phyloP scores from a whole-genome alignment of 2,797 vertebrate species.

The Hippocampus kuda region DNA sequence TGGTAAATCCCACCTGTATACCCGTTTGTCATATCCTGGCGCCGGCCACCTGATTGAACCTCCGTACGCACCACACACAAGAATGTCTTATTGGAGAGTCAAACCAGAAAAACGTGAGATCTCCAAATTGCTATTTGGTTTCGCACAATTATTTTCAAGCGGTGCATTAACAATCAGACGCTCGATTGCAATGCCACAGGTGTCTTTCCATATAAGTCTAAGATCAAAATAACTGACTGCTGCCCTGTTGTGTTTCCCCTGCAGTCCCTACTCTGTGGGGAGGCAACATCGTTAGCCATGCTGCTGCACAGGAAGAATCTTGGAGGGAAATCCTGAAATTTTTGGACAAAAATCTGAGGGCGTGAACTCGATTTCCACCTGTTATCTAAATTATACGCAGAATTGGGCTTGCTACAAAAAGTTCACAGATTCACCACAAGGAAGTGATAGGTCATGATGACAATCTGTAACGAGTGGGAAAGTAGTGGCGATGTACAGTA shows the following conservation, averaged over 20 bases:
- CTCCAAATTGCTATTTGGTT: not conserved
- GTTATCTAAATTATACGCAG: not conserved
- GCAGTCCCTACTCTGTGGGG: constrained; percentile 63
- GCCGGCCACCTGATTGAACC: constrained; percentile 77
- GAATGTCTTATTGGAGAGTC: constrained; percentile 34
- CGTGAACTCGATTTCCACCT: not conserved
- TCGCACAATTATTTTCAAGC: not conserved
- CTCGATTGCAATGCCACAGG: too few relatives aligned
- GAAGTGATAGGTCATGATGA: not conserved
- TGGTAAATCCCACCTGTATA: constrained; percentile 57
- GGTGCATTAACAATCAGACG: not conserved
- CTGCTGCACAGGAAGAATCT: constrained; percentile 71
- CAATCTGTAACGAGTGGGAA: not conserved
- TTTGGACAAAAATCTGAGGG: constrained; percentile 45
- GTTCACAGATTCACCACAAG: not conserved
- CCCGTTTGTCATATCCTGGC: constrained; percentile 62
- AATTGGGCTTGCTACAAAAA: not conserved
- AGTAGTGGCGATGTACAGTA: not conserved
- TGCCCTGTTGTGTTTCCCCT: not conserved
- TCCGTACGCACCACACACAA: constrained; percentile 59
- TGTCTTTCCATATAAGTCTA: too few relatives aligned
- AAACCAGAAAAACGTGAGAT: constrained; percentile 51
- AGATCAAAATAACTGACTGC: too few relatives aligned
- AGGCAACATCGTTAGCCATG: constrained; percentile 66
- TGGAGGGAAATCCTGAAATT: constrained; percentile 69